Base-by-base conservation (phyloP, 2,797 vertebrate species). In the Microctenopoma steveboyesi region DNA sequence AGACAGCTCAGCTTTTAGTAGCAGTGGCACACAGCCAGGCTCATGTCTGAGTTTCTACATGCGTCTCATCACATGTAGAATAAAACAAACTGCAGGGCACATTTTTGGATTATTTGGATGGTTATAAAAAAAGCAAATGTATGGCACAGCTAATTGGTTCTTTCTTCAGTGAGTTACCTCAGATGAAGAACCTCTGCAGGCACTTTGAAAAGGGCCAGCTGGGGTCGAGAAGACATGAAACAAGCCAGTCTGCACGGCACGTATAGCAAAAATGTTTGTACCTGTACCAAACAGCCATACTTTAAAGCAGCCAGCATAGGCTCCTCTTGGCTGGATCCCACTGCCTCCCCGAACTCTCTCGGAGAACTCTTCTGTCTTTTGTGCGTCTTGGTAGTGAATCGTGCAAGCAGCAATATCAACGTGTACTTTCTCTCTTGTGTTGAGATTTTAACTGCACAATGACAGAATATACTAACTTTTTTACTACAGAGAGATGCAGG, bases 1-100 rank as follows among this genome's bases (percentile, higher is more conserved):
- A 81, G 84, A 85, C 85, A 61, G 79, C 83, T 76, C 74, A 42
- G 62, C 58, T 52, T 55, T n/a, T 4, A 56, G 82, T 3, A 9
- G 64, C 58, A 7, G 54, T 30, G 35, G 70, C 75, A 14, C 3
- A 1, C 58, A 9, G 60, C 59, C 58, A 30, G 28, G 50, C 47
- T 52, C 8, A 4, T 2, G 54, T 56, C 72, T 60, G 69, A 51
- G 39, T 59, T 62, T 64, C 39, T 25, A 48, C 47, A 37, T 63
- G 15, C 16, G 42, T 5, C 60, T 42, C 27, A 46, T 63, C 61
- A 60, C 51, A 18, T n/a, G 46, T 13, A 22, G 55, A 67, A 45
- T 47, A 42, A 73, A 64, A 78, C 65, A 56, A 65, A 59, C 25
- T 40, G 13, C n/a, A 5, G 50, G 10, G 45, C 62, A 47, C 7